Base-by-base conservation (phyloP, 2,888 invertebrate genomes). In the Deilephila porcellus region DNA sequence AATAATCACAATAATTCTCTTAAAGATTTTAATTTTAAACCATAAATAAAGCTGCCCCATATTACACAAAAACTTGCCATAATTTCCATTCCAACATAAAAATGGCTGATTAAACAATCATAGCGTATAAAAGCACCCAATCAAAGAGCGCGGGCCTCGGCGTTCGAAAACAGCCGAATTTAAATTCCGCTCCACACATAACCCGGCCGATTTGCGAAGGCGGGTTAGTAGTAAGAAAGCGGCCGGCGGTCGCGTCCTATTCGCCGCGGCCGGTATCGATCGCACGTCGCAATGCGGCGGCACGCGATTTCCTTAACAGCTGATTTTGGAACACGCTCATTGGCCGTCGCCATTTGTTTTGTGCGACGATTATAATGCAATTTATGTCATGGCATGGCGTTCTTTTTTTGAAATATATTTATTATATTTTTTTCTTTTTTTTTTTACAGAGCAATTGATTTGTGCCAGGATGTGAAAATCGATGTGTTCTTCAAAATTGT, bases 261-360 rank as follows among this genome's bases (percentile, higher is more conserved):
- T 82, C 80, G 74, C 80, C 83, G 85, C 83, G 86, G 88, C 78
- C 83, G 82, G 77, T 85, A 91, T 91, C 84, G 90, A 90, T 89
- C 89, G 81, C 71, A 75, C 83, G 87, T 83, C 89, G 90, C 90
- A 90, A 76, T 90, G 90, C 90, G 87, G 76, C 86, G 62, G 71
- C 71, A 60, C 73, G 73, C 73, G 62, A 73, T 71, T 63, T 63
- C 63, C 63, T 71, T 63, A 83, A 85, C 88, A 88, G 88, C 89
- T 89, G 88, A 89, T 88, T 88, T 85, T 76, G 78, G 67, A 56
- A 37, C 72, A 67, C 20, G 67, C 64, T 60, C 64, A 67, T 73
- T 67, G 64, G 72, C 64, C 56, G 64, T 19, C 63, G 20, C 67
- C 34, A 14, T 73, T 73, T 67, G 64, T 73, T 73, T 73, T 73